phyloP scores from a whole-genome alignment of 2,888 invertebrate species.

The Conomelus anceps region DNA sequence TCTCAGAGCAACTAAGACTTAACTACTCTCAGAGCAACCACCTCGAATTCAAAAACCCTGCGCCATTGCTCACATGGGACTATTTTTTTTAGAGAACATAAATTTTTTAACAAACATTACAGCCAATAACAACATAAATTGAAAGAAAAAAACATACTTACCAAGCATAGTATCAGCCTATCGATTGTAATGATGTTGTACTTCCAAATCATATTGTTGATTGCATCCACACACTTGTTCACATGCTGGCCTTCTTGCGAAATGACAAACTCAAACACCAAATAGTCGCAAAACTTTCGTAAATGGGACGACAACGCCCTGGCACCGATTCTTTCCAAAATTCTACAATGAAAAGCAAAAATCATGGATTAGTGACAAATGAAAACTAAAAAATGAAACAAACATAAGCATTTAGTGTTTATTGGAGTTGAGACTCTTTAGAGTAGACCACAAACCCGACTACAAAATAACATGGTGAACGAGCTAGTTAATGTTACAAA shows the following conservation, averaged over 20 bases:
- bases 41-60: too few species aligned
- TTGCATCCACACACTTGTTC: conserved; percentile 89
- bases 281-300: conserved; percentile 89
- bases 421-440: too few species aligned
- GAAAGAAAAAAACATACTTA: conserved; percentile 41
- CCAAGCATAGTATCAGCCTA: conserved; percentile 82
- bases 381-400: not conserved
- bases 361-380: not conserved
- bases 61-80: too few species aligned
- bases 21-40: too few species aligned
- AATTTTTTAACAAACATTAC: not conserved
- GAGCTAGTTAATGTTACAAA: too few species aligned
- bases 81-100: too few species aligned
- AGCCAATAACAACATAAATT: not conserved
- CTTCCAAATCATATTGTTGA: conserved; percentile 96
- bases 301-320: conserved; percentile 84
- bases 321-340: conserved; percentile 88
- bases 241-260: conserved; percentile 79
- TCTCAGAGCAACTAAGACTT: too few species aligned
- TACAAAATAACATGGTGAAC: too few species aligned
- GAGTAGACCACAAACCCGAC: too few species aligned
- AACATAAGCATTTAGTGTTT: not conserved
- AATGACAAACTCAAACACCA: conserved; percentile 87
- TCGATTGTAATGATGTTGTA: conserved; percentile 95
- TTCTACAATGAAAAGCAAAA: conserved; percentile 51